Percentiles rank a stretch among this genome's conserved stretches.
Conservation (phyloP, 2,113 vertebrate species). For the Pandion haliaetus region DNA sequence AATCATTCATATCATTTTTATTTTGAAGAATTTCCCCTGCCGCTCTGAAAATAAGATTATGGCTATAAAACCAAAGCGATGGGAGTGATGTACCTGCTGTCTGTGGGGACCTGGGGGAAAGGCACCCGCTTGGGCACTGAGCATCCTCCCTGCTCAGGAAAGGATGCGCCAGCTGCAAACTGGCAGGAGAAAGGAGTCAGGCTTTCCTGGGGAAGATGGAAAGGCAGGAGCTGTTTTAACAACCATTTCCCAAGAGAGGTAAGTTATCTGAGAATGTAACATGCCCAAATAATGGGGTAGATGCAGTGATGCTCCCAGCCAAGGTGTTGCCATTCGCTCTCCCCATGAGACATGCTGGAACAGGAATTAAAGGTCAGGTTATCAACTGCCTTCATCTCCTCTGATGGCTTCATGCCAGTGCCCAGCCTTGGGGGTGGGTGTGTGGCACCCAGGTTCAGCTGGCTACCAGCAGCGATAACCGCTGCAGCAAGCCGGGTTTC, state of each 20-base stretch:
- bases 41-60: neutral
- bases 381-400: neutral
- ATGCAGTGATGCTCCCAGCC: neutral
- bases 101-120: neutral
- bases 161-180: neutral
- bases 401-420: rapidly evolving
- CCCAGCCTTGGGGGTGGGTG: neutral
- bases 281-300: neutral
- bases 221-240: neutral
- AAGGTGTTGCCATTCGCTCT: neutral
- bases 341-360: neutral
- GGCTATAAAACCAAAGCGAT: neutral
- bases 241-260: neutral
- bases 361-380: neutral
- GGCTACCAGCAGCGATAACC: too few relatives aligned
- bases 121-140: rapidly evolving
- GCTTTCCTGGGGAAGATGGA: neutral
- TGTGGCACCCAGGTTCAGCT: neutral
- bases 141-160: neutral
- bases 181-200: neutral
- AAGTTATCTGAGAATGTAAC: neutral
- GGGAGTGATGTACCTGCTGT: neutral
- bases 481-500: neutral
- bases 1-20: rapidly evolving
- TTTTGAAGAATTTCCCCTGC: neutral